Evolutionary conservation across 23 tunicate species (phyloP), one percentile per base, ranked within the genome.

Genomic region (Halocynthia roretzi): DNA sequence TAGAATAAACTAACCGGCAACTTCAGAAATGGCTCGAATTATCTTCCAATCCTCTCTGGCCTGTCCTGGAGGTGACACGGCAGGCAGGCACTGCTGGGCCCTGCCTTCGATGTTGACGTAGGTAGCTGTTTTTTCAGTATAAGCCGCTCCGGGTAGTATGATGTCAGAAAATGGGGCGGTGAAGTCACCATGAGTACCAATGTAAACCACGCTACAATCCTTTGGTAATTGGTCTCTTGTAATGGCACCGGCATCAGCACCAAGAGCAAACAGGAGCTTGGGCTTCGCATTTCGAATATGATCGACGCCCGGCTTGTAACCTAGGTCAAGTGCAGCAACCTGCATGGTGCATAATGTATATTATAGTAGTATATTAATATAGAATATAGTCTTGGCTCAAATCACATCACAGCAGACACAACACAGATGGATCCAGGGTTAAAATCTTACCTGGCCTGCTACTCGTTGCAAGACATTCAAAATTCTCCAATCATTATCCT

Each of bases 1-100:
- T n/a, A 60, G 18, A 60, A 60, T 60, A n/a, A 17, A 60, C 65
- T 60, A n/a, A n/a, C 76, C 54, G 0, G 70, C 54, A 31, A 93
- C 94, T 67, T 96, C 96, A 8, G 96, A 85, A 14, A 96, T 67
- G 7, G 96, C 99, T 63, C 99, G 67, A n/a, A 96, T 70, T 19
- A 96, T 89, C 76, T 87, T 96, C 99, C 99, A 96, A 75, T 96
- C 99, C 68, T 96, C 99, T 85, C 96, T 80, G 23, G 96, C 96
- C 66, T 52, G 51, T 5, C 96, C 99, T 31, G 99, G 99, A 40
- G 99, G 96, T 19, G 99, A 90, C 9, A 96, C 96, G 17, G 99
- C 99, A 6, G 86, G 69, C 54, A 71, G 84, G 14, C 97, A 78
- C 51, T 83, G 93, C 68, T 96, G 99, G 7, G 96, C 86, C 2